Conservation (phyloP, 2,888 invertebrate species). For the Acronicta alni region DNA sequence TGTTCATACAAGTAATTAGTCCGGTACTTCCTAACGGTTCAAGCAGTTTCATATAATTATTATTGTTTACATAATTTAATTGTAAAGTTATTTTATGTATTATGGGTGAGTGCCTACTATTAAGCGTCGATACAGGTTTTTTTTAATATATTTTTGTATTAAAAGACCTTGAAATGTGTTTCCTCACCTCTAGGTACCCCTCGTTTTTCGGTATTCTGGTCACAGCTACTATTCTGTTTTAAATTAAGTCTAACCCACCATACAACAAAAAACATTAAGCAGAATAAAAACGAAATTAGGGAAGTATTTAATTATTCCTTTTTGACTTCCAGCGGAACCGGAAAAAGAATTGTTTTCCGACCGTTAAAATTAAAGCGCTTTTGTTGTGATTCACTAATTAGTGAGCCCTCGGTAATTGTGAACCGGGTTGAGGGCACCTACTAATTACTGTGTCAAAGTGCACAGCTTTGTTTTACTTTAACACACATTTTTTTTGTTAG, state of each 20-base stretch:
- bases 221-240: no score
- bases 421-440: constrained; percentile 25
- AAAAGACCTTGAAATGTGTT: no score
- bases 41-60: no score
- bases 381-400: constrained; percentile 46
- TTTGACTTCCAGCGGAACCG: constrained; percentile 27
- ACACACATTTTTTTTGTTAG: not conserved
- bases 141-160: no score
- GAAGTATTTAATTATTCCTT: constrained; percentile 24
- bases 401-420: constrained; percentile 33
- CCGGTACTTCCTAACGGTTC: no score
- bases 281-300: not conserved
- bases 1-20: not conserved
- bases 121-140: no score
- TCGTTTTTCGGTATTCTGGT: no score
- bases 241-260: not conserved
- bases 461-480: not conserved
- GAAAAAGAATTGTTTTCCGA: constrained; percentile 40
- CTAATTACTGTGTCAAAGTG: constrained; percentile 32
- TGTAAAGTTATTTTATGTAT: no score
- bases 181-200: no score
- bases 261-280: not conserved
- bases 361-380: constrained; percentile 37
- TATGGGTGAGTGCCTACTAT: no score
- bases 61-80: no score